phyloP scores from a whole-genome alignment of 2,797 vertebrate species.

The Delichon dasypus region DNA sequence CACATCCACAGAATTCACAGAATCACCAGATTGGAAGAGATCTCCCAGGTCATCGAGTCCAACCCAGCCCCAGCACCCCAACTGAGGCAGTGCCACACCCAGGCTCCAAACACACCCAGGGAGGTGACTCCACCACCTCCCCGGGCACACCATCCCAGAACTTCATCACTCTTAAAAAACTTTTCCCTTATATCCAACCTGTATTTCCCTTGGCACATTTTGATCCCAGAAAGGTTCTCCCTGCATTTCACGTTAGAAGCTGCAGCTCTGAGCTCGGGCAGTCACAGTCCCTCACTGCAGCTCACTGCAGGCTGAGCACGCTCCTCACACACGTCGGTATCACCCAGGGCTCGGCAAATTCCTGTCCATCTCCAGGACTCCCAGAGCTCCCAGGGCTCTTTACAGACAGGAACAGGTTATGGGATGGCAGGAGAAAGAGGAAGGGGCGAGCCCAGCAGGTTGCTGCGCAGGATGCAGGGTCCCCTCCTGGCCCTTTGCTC shows the following conservation, averaged over 20 bases:
- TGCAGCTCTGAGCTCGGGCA: background rate
- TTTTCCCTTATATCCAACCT: background rate
- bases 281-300: background rate
- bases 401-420: background rate
- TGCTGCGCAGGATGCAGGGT: background rate
- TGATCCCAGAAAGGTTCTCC: background rate
- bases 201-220: background rate
- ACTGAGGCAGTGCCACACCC: background rate
- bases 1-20: background rate
- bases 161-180: background rate
- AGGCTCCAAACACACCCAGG: background rate
- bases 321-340: accelerated
- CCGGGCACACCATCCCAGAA: too few species aligned
- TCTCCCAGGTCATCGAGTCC: background rate
- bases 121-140: too few species aligned
- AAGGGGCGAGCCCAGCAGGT: background rate
- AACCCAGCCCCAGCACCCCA: background rate
- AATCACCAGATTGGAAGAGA: background rate
- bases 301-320: background rate
- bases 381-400: background rate
- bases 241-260: background rate
- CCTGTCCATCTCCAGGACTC: background rate
- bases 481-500: background rate
- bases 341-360: background rate
- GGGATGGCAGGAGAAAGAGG: background rate